Evolutionary conservation across 2,888 invertebrate species (phyloP).

Genomic region (Stratiomys singularior): DNA sequence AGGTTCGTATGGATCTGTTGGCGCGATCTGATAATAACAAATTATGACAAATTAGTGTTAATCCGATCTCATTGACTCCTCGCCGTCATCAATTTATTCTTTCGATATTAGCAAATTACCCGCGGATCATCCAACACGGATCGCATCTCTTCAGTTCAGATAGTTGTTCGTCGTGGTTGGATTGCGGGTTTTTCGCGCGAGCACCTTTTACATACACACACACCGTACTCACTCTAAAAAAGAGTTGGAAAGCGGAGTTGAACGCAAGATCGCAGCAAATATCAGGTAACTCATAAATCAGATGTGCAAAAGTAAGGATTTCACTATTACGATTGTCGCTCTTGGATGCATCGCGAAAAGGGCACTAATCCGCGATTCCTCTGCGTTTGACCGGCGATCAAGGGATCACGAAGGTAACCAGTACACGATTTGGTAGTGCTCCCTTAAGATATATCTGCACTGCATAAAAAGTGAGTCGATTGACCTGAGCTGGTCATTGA

Average conservation of each 20-base stretch:
- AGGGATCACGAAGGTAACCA: slow-evolving; percentile 22
- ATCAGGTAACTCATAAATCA: slow-evolving; percentile 51
- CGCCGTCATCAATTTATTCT: slow-evolving; percentile 47
- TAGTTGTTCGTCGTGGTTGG: not conserved
- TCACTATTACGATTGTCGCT: slow-evolving; percentile 19
- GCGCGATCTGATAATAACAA: slow-evolving; percentile 49
- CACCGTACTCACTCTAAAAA: not conserved
- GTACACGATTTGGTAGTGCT: slow-evolving; percentile 40
- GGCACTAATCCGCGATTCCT: slow-evolving; percentile 24
- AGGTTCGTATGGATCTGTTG: slow-evolving; percentile 22
- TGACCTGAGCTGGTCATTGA: slow-evolving; percentile 41
- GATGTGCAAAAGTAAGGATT: slow-evolving; percentile 36
- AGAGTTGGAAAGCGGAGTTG: not conserved
- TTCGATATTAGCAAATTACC: slow-evolving; percentile 41
- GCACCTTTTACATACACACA: not conserved
- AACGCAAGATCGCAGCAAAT: slow-evolving; percentile 42
- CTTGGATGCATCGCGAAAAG: slow-evolving; percentile 27
- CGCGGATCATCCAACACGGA: slow-evolving; percentile 25
- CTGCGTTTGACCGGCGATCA: not conserved
- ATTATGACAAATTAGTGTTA: slow-evolving; percentile 53
- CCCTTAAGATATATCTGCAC: slow-evolving; percentile 23
- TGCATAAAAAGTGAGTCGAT: slow-evolving; percentile 23
- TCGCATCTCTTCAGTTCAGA: slow-evolving; percentile 27
- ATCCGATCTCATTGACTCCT: slow-evolving; percentile 49
- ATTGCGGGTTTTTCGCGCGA: not conserved